Conservation (phyloP, 2,888 invertebrate genomes). For the Torymus texanus region DNA sequence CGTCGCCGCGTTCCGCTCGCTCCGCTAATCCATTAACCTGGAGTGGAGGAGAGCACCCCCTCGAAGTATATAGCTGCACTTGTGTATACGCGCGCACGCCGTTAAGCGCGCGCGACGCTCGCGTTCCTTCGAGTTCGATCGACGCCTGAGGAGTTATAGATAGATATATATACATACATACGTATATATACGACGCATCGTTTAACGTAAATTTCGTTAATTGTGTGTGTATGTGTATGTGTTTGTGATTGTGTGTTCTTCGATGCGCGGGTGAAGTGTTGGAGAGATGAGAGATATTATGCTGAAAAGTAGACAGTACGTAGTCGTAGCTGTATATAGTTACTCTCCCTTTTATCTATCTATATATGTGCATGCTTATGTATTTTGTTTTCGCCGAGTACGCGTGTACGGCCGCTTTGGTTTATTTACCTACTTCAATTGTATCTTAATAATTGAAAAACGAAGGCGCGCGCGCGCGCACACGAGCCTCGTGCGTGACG, state of each 20-base stretch:
- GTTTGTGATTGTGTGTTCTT: too few relatives aligned
- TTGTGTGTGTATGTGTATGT: neutral
- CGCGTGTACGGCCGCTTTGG: neutral
- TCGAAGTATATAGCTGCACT: too few relatives aligned
- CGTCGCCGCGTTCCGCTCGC: neutral
- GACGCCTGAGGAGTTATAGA: too few relatives aligned
- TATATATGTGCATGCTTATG: neutral
- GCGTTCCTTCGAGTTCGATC: too few relatives aligned
- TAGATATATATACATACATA: too few relatives aligned
- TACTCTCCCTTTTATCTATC: neutral
- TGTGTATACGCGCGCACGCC: too few relatives aligned
- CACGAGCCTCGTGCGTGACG: neutral
- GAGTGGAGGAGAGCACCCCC: too few relatives aligned
- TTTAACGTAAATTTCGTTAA: too few relatives aligned
- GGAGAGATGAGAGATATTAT: constrained; percentile 6
- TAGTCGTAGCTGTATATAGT: neutral
- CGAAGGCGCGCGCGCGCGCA: neutral
- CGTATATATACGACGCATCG: too few relatives aligned
- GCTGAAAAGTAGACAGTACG: constrained; percentile 33
- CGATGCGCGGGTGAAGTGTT: neutral
- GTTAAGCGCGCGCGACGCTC: too few relatives aligned
- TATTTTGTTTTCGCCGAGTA: neutral
- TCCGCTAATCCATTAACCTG: too few relatives aligned
- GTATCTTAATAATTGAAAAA: neutral
- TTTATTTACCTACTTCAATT: neutral